Evolutionary conservation across 1,140 invertebrate species (phyloP), one percentile per base, ranked within the genome.

Genomic region (Drosophila hydei): DNA sequence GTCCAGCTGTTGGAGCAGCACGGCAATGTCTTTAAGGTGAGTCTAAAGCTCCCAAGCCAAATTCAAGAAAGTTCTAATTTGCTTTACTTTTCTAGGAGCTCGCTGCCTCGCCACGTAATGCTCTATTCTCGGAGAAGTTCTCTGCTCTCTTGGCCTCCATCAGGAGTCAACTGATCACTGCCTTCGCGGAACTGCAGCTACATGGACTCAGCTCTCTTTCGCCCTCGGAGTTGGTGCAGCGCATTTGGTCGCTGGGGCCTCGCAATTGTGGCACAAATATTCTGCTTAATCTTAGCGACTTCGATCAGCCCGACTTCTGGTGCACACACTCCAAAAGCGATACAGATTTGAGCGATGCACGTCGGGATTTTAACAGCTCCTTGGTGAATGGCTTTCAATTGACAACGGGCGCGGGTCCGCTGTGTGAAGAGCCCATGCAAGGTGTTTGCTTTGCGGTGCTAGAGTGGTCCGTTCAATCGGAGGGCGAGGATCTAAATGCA

Each of bases 351-450:
- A 33, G 8, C 0, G 93, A 94, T 90, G 75, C 91, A 0, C 92
- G 94, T 16, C 91, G 92, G 76, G 93, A 94, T 83, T 96, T 94
- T 85, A 95, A 96, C 79, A 95, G 94, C 89, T 96, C 95, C 92
- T 95, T 99, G 89, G 93, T 99, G 1, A 98, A 96, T 93, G 98
- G 98, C 2, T 99, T 99, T 92, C 97, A 99, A 93, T 91, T 99
- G 84, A 97, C 97, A 0, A 96, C 97, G 1, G 91, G 96, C 12
- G 94, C 96, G 47, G 98, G 98, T 4, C 97, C 98, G 4, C 90
- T 99, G 16, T 99, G 98, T 92, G 97, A 99, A 91, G 98, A 99
- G 88, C 97, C 98, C 14, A 97, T 99, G 96, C 96, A 96, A 93
- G 98, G 98, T 1, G 97, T 99, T 0, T 97, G 95, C 60, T 98